Evolutionary conservation across 2,888 invertebrate species (phyloP).

Genomic region (Liposcelis brunnea): DNA sequence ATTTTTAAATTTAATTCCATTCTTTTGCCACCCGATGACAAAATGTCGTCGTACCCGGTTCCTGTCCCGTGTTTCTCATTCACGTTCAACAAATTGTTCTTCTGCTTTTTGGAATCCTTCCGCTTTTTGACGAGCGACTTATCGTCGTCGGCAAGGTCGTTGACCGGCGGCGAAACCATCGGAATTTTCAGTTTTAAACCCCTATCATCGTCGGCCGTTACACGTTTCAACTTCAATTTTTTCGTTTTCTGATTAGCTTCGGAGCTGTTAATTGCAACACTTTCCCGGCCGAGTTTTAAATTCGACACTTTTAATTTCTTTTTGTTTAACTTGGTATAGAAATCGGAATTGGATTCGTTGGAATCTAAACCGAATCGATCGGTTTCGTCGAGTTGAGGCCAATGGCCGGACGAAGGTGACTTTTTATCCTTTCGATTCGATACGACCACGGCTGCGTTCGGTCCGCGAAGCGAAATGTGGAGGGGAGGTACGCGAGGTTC

Average conservation of each 20-base stretch:
- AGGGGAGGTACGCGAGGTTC: constrained; percentile 74
- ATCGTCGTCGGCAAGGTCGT: neutral
- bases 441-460: constrained; percentile 66
- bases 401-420: constrained; percentile 10
- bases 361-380: constrained; percentile 21
- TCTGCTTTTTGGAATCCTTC: constrained; percentile 5
- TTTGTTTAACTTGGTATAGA: constrained; percentile 31
- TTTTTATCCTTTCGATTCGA: constrained; percentile 52
- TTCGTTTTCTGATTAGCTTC: constrained; percentile 3
- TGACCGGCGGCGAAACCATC: neutral
- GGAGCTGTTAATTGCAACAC: constrained; percentile 6
- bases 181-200: constrained; percentile 3
- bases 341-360: constrained; percentile 21
- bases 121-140: neutral
- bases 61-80: too few species aligned
- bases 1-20: neutral
- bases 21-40: too few species aligned
- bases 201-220: neutral
- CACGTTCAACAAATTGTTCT: neutral
- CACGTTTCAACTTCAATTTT: neutral
- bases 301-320: constrained; percentile 26
- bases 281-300: constrained; percentile 3
- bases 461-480: constrained; percentile 69
- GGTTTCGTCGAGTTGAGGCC: neutral
- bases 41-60: too few species aligned